Evolutionary conservation across 1,140 invertebrate species (phyloP).

Genomic region (Dermatophagoides farinae): DNA sequence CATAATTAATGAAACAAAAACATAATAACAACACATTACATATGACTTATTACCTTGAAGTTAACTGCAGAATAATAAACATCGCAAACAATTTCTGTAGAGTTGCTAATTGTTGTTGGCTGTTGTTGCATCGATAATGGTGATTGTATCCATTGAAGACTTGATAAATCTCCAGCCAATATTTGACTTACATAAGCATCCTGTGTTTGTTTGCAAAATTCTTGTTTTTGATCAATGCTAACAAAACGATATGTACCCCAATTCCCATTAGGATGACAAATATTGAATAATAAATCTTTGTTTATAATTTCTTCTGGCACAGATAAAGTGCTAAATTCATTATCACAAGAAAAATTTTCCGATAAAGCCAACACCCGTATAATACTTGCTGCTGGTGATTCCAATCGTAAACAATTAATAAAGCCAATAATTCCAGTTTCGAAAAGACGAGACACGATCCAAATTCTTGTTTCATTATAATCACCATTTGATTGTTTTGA

Average conservation of each 20-base stretch:
- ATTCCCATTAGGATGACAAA: constrained; percentile 37
- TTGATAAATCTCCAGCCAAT: constrained; percentile 62
- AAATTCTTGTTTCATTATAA: constrained; percentile 36
- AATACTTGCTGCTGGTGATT: constrained; percentile 48
- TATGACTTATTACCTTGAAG: constrained; percentile 35
- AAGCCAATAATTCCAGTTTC: constrained; percentile 55
- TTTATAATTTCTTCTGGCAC: constrained; percentile 24
- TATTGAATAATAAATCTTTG: constrained; percentile 62
- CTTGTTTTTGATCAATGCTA: constrained; percentile 23
- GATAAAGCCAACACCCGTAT: constrained; percentile 31
- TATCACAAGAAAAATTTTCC: neutral
- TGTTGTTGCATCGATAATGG: constrained; percentile 22
- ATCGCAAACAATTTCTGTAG: constrained; percentile 43
- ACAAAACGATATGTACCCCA: constrained; percentile 73
- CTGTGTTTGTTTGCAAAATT: constrained; percentile 30
- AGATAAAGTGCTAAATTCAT: neutral
- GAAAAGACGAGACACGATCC: constrained; percentile 30
- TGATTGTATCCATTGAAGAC: constrained; percentile 77
- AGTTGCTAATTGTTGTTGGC: constrained; percentile 19
- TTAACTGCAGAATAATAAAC: constrained; percentile 78
- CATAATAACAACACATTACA: constrained; percentile 37
- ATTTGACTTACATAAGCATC: constrained; percentile 82
- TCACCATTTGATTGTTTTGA: neutral
- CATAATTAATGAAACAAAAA: constrained; percentile 18
- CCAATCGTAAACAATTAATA: constrained; percentile 62